These are phyloP conservation scores for Argyresthia albistria DNA, from an alignment of 2,888 invertebrate species.

Conservation along the genomic window DNA sequence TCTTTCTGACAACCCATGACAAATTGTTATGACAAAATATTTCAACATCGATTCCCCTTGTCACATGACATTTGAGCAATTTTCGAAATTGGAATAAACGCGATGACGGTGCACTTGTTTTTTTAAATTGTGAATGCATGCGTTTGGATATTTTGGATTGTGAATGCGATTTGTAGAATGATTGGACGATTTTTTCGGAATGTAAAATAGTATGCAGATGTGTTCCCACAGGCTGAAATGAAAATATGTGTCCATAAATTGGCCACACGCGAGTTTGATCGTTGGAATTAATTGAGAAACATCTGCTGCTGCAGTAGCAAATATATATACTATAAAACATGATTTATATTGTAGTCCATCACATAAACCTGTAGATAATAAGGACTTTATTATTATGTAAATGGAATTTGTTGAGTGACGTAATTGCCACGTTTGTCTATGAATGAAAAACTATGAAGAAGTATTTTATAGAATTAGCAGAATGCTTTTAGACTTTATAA, in stretches of 20 bases:
- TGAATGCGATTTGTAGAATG: conserved; percentile 4
- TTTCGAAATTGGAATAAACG: neutral
- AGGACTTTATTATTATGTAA: no score
- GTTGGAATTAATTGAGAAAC: neutral
- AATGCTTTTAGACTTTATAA: no score
- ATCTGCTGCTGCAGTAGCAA: neutral
- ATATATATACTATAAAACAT: neutral
- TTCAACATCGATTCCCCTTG: conserved; percentile 47
- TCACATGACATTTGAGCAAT: conserved; percentile 11
- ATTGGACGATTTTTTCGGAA: neutral
- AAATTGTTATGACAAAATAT: conserved; percentile 73
- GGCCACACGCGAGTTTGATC: neutral
- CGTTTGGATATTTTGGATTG: conserved; percentile 23
- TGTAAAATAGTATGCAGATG: conserved; percentile 1
- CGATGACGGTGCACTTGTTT: conserved; percentile 47
- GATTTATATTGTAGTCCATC: no score
- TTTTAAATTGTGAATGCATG: conserved; percentile 43
- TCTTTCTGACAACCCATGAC: conserved; percentile 58
- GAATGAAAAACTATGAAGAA: no score
- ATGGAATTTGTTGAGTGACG: no score
- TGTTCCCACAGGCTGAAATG: neutral
- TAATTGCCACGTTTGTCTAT: no score
- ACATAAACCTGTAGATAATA: no score
- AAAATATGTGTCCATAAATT: neutral
- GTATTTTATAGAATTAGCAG: no score